Base-by-base conservation (phyloP, 1,140 invertebrate species). In the Drosophila orena region DNA sequence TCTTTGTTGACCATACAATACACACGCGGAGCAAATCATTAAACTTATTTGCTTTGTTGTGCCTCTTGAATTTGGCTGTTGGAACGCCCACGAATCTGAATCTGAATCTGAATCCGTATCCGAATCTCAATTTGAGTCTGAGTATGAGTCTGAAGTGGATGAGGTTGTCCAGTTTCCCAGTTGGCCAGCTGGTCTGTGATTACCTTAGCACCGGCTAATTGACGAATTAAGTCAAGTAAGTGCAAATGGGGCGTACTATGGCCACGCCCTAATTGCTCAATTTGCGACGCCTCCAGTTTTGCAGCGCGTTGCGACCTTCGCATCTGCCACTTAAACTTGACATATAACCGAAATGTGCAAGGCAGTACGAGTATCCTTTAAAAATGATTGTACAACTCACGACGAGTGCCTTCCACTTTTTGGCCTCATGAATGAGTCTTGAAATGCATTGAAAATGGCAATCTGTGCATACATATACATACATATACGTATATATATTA, bases 241-340 rank as follows among this genome's bases (percentile, higher is more conserved):
- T 78, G 62, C 69, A 58, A 70, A 79, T 56, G 60, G 71, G 79
- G 81, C 73, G 81, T 56, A 65, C 46, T 47, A 14, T 11, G 30
- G 78, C 75, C 83, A 88, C 79, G 81, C 78, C 81, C 83, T 75
- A 86, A 86, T 88, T 88, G 70, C 83, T 88, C 65, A 88, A 88
- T 86, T 81, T 74, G 53, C 54, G 34, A 52, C 53, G 72, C 72
- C 71, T 75, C 46, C 34, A 17, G 42, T 8, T 35, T 57, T 69
- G 68, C 44, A 14, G 62, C 50, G 17, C 6, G 5, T 27, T 7
- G 22, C 56, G 83, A 75, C 78, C 79, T 81, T 86, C 84, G 46
- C 30, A 30, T 54, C 17, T 35, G 58, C 79, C 79, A 81, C 78
- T 81, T 88, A 80, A 86, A 81, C 78, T 86, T 86, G 78, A 81